A percentile compares a stretch with the other conserved stretches of the same genome.
Evolutionary conservation across 2,888 invertebrate genomes (phyloP).

Genomic region (Tinea semifulvella): DNA sequence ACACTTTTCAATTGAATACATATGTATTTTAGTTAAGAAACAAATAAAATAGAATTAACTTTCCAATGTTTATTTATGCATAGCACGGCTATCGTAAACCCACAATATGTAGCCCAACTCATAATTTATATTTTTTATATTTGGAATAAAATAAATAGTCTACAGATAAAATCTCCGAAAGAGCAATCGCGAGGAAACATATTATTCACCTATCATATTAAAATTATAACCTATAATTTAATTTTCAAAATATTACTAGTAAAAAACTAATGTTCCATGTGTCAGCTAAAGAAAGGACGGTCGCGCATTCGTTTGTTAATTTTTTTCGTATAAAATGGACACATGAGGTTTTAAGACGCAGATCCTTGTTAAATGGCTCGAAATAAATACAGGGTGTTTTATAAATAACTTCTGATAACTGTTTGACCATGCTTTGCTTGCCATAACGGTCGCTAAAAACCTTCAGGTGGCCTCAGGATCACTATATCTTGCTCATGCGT

Average conservation of each 20-base stretch:
- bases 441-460: no score
- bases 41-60: conserved; percentile 2
- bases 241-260: conserved; percentile 52
- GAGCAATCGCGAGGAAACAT: conserved; percentile 35
- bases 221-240: conserved; percentile 66
- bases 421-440: no score
- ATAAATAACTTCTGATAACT: no score
- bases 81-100: neutral
- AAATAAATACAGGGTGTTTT: no score
- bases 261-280: conserved; percentile 53
- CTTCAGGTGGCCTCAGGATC: no score
- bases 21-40: no score
- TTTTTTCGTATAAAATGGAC: conserved; percentile 27
- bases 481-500: no score
- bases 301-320: conserved; percentile 51
- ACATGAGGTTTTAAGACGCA: conserved; percentile 32
- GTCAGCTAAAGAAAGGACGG: conserved; percentile 52
- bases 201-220: conserved; percentile 63
- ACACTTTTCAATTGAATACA: no score
- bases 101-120: conserved; percentile 1
- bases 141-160: conserved; percentile 13
- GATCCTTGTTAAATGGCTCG: conserved; percentile 38
- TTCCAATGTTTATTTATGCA: conserved; percentile 7
- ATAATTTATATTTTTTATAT: conserved; percentile 8
- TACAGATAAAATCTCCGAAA: conserved; percentile 36